phyloP scores from a whole-genome alignment of 1,140 invertebrate genomes.

The Papilio glaucus region DNA sequence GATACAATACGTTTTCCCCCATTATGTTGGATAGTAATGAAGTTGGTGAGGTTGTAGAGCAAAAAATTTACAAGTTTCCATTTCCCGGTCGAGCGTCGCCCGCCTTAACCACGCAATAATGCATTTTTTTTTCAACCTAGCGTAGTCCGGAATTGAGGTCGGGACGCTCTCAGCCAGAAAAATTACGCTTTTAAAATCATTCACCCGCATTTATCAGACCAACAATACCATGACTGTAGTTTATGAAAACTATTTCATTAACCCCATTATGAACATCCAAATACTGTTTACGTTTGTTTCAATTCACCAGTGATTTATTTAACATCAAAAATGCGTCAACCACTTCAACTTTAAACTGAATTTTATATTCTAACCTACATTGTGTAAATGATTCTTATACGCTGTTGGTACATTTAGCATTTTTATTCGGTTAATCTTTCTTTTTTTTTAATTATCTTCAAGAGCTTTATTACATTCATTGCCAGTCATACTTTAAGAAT shows the following conservation, averaged over 20 bases:
- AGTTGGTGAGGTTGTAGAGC: background rate
- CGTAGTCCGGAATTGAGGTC: slow-evolving; percentile 32
- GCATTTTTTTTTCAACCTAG: slow-evolving; percentile 15
- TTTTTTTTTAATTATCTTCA: slow-evolving; percentile 20
- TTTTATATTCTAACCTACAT: slow-evolving; percentile 7
- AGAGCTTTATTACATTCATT: slow-evolving; percentile 27
- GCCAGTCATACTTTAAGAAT: background rate
- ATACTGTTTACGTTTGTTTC: slow-evolving; percentile 1
- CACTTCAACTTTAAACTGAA: background rate
- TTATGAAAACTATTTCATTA: slow-evolving; percentile 26
- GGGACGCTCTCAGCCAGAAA: slow-evolving; percentile 29
- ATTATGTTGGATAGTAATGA: slow-evolving; percentile 13
- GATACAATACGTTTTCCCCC: background rate
- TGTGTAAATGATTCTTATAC: background rate
- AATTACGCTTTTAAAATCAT: slow-evolving; percentile 24
- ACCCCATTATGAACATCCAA: slow-evolving; percentile 14
- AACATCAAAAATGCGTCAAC: background rate
- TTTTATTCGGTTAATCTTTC: background rate
- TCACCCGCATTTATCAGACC: slow-evolving; percentile 18
- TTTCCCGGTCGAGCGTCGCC: slow-evolving; percentile 18
- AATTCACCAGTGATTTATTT: background rate
- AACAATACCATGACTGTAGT: slow-evolving; percentile 1
- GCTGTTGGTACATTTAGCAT: slow-evolving; percentile 15
- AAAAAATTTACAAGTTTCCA: slow-evolving; percentile 27
- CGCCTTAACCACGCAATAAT: slow-evolving; percentile 24